phyloP scores from a whole-genome alignment of 2,113 vertebrate genomes.

The Tauraco erythrolophus region DNA sequence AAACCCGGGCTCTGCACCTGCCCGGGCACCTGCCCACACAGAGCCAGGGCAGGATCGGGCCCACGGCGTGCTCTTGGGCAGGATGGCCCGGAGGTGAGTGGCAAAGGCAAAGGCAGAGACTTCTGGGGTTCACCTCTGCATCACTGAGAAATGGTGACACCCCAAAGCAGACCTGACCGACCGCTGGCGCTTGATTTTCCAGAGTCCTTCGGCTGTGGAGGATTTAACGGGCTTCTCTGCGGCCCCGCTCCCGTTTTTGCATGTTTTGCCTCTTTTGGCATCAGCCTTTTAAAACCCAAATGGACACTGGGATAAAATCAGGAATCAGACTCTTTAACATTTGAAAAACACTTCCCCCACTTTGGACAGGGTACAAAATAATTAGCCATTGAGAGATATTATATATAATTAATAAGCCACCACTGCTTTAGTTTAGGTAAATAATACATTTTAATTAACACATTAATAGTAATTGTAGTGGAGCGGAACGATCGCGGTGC shows the following conservation, averaged over 20 bases:
- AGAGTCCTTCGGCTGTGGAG: neutral
- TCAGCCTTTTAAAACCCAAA: neutral
- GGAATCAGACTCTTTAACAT: neutral
- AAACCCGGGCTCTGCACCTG: too few relatives aligned
- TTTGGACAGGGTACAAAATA: neutral
- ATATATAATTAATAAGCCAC: neutral
- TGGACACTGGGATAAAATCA: neutral
- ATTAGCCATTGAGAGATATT: neutral
- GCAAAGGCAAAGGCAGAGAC: too few relatives aligned
- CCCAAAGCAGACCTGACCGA: too few relatives aligned
- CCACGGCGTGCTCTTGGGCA: fast-evolving
- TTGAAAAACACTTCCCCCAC: neutral
- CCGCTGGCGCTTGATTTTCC: too few relatives aligned
- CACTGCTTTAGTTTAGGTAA: neutral
- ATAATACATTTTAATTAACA: neutral
- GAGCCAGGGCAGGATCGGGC: neutral
- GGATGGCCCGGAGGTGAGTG: too few relatives aligned
- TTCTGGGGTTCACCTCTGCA: too few relatives aligned
- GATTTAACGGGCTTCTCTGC: neutral
- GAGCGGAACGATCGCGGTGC: fast-evolving
- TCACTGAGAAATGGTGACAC: too few relatives aligned
- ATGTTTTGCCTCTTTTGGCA: neutral
- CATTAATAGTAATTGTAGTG: neutral
- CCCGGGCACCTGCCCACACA: too few relatives aligned
- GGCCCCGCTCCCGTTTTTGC: neutral